Conservation (phyloP, 2,797 vertebrate species). For the Synaphobranchus kaupii region DNA sequence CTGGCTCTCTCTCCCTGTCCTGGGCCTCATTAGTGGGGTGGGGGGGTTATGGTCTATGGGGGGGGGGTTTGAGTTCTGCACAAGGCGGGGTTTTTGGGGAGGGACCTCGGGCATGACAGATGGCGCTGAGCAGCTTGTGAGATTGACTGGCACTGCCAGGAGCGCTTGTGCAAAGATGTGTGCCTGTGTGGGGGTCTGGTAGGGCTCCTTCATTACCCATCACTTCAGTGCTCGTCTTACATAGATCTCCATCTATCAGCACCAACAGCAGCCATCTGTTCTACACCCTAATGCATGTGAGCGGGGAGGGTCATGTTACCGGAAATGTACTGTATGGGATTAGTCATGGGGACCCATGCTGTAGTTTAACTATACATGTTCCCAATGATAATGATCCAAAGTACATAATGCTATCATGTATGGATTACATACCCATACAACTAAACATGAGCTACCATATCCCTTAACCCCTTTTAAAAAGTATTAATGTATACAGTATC, state of each 20-base stretch:
- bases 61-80: constrained; percentile 38
- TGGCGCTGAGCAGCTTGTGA: constrained; percentile 69
- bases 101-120: constrained; percentile 64
- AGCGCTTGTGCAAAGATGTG: constrained; percentile 57
- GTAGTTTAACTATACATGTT: not conserved
- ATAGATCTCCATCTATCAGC: not conserved
- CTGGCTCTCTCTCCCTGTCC: not conserved
- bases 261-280: not conserved
- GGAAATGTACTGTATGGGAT: not conserved
- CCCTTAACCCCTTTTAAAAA: not conserved
- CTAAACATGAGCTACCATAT: not conserved
- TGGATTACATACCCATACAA: not conserved
- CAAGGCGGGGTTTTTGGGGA: constrained; percentile 46
- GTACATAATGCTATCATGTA: not conserved
- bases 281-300: not conserved
- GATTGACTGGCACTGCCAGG: constrained; percentile 63
- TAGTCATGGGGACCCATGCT: not conserved
- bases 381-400: not conserved
- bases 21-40: not conserved
- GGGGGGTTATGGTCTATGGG: not conserved
- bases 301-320: not conserved
- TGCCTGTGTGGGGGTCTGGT: constrained; percentile 60
- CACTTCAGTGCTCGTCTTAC: not conserved
- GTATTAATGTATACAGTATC: not conserved
- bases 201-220: constrained; percentile 38